Conservation (phyloP, 1,140 invertebrate species). For the Lanistes nyassanus region DNA sequence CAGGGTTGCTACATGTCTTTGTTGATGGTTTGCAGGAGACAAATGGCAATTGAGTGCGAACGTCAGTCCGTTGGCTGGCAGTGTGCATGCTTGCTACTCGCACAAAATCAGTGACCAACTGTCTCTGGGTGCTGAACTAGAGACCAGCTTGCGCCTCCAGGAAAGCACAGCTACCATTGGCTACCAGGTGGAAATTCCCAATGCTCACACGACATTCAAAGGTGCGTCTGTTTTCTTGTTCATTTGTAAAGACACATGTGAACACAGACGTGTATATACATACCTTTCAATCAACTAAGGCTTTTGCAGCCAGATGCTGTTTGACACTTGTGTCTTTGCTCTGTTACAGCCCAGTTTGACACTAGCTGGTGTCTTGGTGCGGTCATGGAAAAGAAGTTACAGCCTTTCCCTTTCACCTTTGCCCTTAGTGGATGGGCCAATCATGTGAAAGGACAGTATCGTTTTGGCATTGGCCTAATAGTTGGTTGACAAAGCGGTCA, state of each 20-base stretch:
- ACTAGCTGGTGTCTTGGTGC: conserved; percentile 96
- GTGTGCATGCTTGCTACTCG: conserved; percentile 91
- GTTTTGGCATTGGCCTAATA: conserved; percentile 69
- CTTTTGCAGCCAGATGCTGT: not conserved
- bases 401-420: conserved; percentile 90
- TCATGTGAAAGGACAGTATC: conserved; percentile 73
- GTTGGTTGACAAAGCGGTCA: conserved; percentile 54
- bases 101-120: conserved; percentile 93
- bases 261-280: not conserved
- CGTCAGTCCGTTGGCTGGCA: conserved; percentile 77
- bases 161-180: conserved; percentile 93
- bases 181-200: conserved; percentile 96
- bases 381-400: conserved; percentile 90
- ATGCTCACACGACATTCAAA: conserved; percentile 92
- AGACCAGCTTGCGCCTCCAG: conserved; percentile 75
- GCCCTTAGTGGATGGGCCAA: conserved; percentile 92
- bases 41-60: conserved; percentile 77
- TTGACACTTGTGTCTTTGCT: not conserved
- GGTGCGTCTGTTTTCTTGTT: conserved; percentile 71
- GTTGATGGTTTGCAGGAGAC: conserved; percentile 59
- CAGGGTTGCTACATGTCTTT: not conserved
- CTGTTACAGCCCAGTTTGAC: conserved; percentile 75
- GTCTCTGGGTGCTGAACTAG: conserved; percentile 75
- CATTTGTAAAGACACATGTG: not conserved
- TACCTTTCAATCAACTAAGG: not conserved